Percentiles rank a stretch among this genome's conserved stretches.
These are phyloP conservation scores for Drosophila pseudotakahashii DNA, from an alignment of 2,888 invertebrate species.

Conservation along the genomic window DNA sequence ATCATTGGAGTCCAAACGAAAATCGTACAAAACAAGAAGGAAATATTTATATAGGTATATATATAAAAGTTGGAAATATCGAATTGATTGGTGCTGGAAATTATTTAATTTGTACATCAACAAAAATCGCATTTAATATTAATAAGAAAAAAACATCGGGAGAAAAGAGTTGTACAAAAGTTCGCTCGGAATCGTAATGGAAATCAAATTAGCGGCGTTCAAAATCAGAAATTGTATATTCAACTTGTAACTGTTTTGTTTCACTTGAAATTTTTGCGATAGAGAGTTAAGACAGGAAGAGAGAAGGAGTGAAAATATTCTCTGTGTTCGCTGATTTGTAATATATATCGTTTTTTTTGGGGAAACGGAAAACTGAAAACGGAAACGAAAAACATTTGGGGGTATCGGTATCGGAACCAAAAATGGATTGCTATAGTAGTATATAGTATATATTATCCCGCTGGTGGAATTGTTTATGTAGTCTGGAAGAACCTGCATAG, in stretches of 20 bases:
- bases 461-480: conserved; percentile 60
- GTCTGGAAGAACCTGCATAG: conserved; percentile 71
- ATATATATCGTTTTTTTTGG: conserved; percentile 26
- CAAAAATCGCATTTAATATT: conserved; percentile 44
- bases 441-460: conserved; percentile 59
- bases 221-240: conserved; percentile 58
- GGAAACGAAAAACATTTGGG: conserved; percentile 16
- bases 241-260: conserved; percentile 60
- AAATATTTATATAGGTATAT: conserved; percentile 40
- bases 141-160: conserved; percentile 51
- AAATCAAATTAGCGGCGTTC: conserved; percentile 67
- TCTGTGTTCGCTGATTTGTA: conserved; percentile 62
- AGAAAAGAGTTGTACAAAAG: conserved; percentile 63
- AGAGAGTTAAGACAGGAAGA: conserved; percentile 62
- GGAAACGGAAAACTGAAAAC: conserved; percentile 1
- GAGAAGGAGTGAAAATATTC: conserved; percentile 67
- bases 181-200: conserved; percentile 58
- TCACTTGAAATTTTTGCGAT: conserved; percentile 40
- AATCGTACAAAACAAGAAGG: conserved; percentile 29
- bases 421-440: conserved; percentile 43
- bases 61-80: conserved; percentile 45
- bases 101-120: conserved; percentile 62
- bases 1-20: conserved; percentile 54
- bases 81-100: conserved; percentile 70
- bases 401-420: conserved; percentile 27